phyloP scores from a whole-genome alignment of 2,113 vertebrate genomes.

The Tyrannus savana region DNA sequence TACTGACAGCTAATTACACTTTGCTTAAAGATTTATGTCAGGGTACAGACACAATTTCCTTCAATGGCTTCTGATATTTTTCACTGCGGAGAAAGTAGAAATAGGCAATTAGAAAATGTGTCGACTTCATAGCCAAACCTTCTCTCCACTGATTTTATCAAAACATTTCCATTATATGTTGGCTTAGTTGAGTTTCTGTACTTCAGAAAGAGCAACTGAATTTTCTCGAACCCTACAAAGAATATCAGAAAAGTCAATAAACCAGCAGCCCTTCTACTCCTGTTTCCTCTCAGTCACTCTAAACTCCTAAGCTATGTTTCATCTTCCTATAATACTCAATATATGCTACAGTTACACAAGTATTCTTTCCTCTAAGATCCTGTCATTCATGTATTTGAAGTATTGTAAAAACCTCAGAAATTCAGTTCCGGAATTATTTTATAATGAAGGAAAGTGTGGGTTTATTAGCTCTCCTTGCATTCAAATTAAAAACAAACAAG shows the following conservation, averaged over 20 bases:
- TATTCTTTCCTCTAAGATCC: background rate
- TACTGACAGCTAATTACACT: constrained; percentile 40
- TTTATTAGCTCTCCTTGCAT: background rate
- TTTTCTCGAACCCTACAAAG: background rate
- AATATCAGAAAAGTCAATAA: background rate
- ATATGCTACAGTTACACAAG: background rate
- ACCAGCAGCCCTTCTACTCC: background rate
- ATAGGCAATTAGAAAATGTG: background rate
- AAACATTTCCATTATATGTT: background rate
- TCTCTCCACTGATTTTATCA: background rate
- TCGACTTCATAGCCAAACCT: background rate
- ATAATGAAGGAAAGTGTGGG: background rate
- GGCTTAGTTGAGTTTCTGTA: background rate
- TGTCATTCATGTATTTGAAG: background rate
- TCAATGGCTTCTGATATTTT: constrained; percentile 20
- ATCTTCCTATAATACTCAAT: background rate
- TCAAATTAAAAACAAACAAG: background rate
- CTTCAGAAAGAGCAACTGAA: background rate
- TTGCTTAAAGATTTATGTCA: constrained; percentile 13
- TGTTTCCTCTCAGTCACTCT: background rate
- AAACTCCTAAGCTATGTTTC: background rate
- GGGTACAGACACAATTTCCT: background rate
- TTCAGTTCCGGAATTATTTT: background rate
- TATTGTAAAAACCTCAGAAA: background rate
- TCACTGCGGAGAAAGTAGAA: background rate